Evolutionary conservation across 2,888 invertebrate species (phyloP).

Genomic region (Agriotes lineatus): DNA sequence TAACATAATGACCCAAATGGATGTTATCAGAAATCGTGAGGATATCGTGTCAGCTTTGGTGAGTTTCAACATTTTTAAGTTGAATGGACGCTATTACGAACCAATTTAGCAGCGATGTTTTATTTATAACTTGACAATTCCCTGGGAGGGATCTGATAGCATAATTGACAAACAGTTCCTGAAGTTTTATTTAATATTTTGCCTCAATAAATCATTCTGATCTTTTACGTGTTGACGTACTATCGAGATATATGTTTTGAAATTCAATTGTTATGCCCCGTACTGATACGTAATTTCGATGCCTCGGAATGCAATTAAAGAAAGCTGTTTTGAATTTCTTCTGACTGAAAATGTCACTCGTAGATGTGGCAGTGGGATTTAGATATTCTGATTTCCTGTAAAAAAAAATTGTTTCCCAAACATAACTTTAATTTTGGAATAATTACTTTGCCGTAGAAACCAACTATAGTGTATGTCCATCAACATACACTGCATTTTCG

Average conservation of each 20-base stretch:
- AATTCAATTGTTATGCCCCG: not conserved
- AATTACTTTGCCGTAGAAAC: too few relatives aligned
- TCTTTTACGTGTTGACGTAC: not conserved
- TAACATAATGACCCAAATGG: constrained; percentile 27
- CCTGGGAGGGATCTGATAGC: not conserved
- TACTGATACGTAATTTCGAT: too few relatives aligned
- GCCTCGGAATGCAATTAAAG: too few relatives aligned
- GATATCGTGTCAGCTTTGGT: constrained; percentile 17
- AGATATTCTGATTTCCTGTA: too few relatives aligned
- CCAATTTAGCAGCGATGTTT: not conserved
- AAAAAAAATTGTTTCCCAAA: too few relatives aligned
- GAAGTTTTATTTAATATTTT: not conserved
- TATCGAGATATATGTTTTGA: not conserved
- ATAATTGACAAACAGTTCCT: not conserved
- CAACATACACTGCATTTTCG: too few relatives aligned
- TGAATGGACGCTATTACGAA: constrained; percentile 9
- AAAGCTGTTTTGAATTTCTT: too few relatives aligned
- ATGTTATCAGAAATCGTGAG: constrained; percentile 22
- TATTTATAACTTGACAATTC: not conserved
- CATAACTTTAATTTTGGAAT: too few relatives aligned
- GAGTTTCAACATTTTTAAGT: constrained; percentile 11
- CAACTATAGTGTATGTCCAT: too few relatives aligned
- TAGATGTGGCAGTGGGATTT: too few relatives aligned
- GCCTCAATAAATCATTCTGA: not conserved
- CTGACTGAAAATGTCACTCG: too few relatives aligned